These are phyloP conservation scores for Stegana nigrithorax DNA, from an alignment of 2,888 invertebrate species.

Conservation along the genomic window DNA sequence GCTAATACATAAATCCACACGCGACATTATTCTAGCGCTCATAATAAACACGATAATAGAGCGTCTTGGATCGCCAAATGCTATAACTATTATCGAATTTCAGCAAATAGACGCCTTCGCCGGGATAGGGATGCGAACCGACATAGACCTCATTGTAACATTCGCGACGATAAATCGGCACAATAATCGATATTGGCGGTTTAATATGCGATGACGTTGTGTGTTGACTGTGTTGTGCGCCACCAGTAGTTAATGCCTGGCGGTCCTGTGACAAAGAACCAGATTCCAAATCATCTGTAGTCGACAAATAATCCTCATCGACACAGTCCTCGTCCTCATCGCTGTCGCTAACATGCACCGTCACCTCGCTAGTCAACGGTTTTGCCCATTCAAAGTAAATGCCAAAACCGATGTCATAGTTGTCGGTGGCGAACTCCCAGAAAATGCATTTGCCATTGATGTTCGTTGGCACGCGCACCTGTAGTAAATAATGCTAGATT, in stretches of 20 bases:
- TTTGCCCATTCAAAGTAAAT: slow-evolving; percentile 98
- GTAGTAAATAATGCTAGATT: background rate
- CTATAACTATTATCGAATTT: slow-evolving; percentile 99
- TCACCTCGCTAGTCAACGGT: slow-evolving; percentile 82
- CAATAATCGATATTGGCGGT: slow-evolving; percentile 79
- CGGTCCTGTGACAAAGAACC: slow-evolving; percentile 67
- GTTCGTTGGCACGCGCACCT: slow-evolving; percentile 94
- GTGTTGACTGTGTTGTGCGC: slow-evolving; percentile 1
- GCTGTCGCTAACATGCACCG: slow-evolving; percentile 96
- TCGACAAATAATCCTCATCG: slow-evolving; percentile 68
- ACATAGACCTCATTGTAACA: slow-evolving; percentile 97
- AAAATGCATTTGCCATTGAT: slow-evolving; percentile 92
- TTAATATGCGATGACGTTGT: slow-evolving; percentile 43
- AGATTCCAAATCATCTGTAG: slow-evolving; percentile 75
- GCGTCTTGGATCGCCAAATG: slow-evolving; percentile 97
- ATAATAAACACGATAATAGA: slow-evolving; percentile 99
- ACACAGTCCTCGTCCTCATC: slow-evolving; percentile 78
- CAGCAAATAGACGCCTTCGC: slow-evolving; percentile 95
- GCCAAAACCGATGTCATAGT: slow-evolving; percentile 97
- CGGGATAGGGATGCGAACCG: slow-evolving; percentile 97
- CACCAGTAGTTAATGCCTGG: slow-evolving; percentile 41
- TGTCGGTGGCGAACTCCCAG: slow-evolving; percentile 99
- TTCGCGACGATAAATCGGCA: slow-evolving; percentile 95
- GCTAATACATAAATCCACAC: background rate
- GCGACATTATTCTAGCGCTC: slow-evolving; percentile 73